Conservation (phyloP, 2,113 vertebrate genomes). For the Anthoscopus minutus region DNA sequence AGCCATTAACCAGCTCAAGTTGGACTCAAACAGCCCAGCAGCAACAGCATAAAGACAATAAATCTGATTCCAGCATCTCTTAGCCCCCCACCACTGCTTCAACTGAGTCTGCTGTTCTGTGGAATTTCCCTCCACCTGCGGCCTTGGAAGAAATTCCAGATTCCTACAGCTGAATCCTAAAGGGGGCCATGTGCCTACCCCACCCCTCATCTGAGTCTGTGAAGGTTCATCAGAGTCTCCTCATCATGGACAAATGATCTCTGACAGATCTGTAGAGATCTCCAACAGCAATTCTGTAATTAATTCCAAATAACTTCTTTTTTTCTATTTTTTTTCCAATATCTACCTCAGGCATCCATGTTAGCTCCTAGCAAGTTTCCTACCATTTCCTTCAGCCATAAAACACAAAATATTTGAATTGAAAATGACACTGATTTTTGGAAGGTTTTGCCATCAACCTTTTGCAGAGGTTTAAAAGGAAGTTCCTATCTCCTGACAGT, state of each 20-base stretch:
- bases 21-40: background rate
- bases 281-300: background rate
- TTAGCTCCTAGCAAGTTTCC: background rate
- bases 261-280: background rate
- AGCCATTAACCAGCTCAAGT: background rate
- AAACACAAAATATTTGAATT: background rate
- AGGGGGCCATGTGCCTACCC: background rate
- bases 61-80: rapidly evolving
- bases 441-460: background rate
- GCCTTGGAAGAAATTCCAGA: background rate
- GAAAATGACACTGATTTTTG: background rate
- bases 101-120: background rate
- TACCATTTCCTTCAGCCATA: background rate
- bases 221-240: background rate
- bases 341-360: background rate
- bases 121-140: background rate
- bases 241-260: background rate
- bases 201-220: background rate
- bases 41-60: background rate
- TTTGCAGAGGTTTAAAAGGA: background rate
- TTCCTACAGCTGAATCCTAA: background rate
- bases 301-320: no score
- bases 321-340: background rate
- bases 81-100: background rate
- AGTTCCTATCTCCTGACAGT: background rate